These are phyloP conservation scores for Zele albiditarsus DNA, from an alignment of 2,888 invertebrate species.

Conservation along the genomic window DNA sequence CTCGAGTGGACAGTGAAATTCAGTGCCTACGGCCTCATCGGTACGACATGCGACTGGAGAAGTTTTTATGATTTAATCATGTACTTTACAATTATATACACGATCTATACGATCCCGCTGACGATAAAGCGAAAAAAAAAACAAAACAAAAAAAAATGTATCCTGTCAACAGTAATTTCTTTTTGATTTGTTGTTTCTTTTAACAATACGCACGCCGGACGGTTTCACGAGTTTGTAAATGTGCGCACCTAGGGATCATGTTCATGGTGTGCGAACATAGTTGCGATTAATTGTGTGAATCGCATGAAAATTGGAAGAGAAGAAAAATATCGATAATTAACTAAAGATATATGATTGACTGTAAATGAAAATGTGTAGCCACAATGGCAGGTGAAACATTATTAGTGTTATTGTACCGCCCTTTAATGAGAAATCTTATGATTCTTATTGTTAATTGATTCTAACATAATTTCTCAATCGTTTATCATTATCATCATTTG, in stretches of 20 bases:
- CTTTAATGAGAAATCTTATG: slow-evolving; percentile 58
- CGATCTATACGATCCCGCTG: slow-evolving; percentile 41
- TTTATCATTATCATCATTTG: not conserved
- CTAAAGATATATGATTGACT: slow-evolving; percentile 30
- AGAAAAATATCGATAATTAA: slow-evolving; percentile 22
- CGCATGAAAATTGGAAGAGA: slow-evolving; percentile 35
- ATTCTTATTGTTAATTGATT: slow-evolving; percentile 62
- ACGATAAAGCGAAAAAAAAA: slow-evolving; percentile 35
- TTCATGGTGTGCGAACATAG: slow-evolving; percentile 4
- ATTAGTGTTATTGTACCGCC: slow-evolving; percentile 59
- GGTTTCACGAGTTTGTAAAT: not conserved
- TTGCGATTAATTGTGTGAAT: slow-evolving; percentile 1
- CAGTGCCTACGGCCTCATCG: slow-evolving; percentile 44
- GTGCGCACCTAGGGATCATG: not conserved
- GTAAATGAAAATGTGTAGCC: slow-evolving; percentile 27
- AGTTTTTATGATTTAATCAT: slow-evolving; percentile 36
- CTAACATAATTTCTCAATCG: slow-evolving; percentile 39
- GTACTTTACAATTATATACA: slow-evolving; percentile 31
- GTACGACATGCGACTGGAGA: slow-evolving; percentile 34
- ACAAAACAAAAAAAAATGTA: slow-evolving; percentile 25
- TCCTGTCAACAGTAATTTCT: slow-evolving; percentile 9
- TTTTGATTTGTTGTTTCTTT: slow-evolving; percentile 11
- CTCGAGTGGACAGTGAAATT: slow-evolving; percentile 40
- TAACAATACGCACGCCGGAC: not conserved
- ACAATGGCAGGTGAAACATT: slow-evolving; percentile 37